Percentiles rank a stretch among this genome's conserved stretches.
Evolutionary conservation across 1,140 invertebrate genomes (phyloP).

Genomic region (Panagrolaimus sp.): DNA sequence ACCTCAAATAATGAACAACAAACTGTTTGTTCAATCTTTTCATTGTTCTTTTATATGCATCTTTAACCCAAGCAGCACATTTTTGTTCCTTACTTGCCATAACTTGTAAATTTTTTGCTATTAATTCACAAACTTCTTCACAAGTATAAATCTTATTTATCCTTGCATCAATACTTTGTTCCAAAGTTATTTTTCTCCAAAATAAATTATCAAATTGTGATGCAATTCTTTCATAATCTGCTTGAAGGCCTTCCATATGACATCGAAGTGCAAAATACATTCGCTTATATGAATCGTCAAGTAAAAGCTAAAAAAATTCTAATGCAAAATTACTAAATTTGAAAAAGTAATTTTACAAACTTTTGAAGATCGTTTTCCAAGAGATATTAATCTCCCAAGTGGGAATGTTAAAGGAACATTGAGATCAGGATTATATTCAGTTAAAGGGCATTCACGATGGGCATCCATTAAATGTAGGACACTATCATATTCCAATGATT

Average conservation of each 20-base stretch:
- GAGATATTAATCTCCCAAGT: not conserved
- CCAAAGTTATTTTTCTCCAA: not conserved
- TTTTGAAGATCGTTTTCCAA: not conserved
- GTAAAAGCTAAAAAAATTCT: not conserved
- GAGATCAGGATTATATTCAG: conserved; percentile 13
- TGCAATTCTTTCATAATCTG: not conserved
- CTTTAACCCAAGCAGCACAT: not conserved
- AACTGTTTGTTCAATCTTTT: not conserved
- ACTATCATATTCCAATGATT: not conserved
- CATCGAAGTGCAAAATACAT: conserved; percentile 8
- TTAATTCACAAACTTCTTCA: too few relatives aligned
- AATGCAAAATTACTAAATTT: not conserved
- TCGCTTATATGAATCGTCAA: conserved; percentile 10
- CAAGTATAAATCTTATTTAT: not conserved
- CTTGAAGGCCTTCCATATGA: conserved; percentile 10
- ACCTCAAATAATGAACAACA: too few relatives aligned
- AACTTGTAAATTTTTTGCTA: not conserved
- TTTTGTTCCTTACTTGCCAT: not conserved
- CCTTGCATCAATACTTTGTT: not conserved
- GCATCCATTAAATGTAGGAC: conserved; percentile 1
- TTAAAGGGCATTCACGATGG: conserved; percentile 9
- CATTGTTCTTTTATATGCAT: not conserved
- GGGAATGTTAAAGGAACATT: conserved; percentile 4
- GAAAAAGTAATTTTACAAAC: not conserved
- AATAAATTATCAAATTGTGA: not conserved